Base-by-base conservation (phyloP, 1,140 invertebrate genomes). In the Drosophila malerkotliana region DNA sequence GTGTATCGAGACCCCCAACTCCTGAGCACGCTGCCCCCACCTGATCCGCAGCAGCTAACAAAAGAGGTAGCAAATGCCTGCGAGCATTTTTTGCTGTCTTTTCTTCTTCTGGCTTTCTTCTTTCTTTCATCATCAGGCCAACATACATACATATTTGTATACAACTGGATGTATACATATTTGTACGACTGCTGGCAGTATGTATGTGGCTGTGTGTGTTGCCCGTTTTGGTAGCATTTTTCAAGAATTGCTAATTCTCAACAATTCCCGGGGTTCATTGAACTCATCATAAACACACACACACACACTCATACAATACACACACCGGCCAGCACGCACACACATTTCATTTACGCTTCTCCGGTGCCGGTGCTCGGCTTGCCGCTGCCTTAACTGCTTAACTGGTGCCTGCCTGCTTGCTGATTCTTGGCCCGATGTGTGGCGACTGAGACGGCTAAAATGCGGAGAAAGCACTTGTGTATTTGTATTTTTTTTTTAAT, bases 241-340 rank as follows among this genome's bases (percentile, higher is more conserved):
- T 87, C 82, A 88, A 87, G 82, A 87, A 87, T 87, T 87, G 82
- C 82, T 87, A 87, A 87, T 87, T 87, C 82, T 88, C 83, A 82
- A 87, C 82, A 87, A 88, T 87, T 87, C 83, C 83, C 81, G 62
- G 59, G 79, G 82, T 87, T 87, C 82, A 72, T 79, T 87, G 82
- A 87, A 88, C 82, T 83, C 72, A 88, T 88, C 83, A 88, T 83
- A 83, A 78, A 87, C 55, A 82, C 61, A 80, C 63, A 52, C 72
- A 58, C n/a, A 10, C 6, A 41, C 58, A 60, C 51, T 15, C 15
- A 15, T 15, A 15, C 15, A 15, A 15, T 15, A 39, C 66, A 58
- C 37, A 10, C 6, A 41, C 66, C 60, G 55, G 30, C 53, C 52
- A 45, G 51, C 77, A 79, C 60, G 55, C 59, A 81, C 60, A 84